Evolutionary conservation across 2,888 invertebrate genomes (phyloP).

Genomic region (Caenorhabditis macrosperma): DNA sequence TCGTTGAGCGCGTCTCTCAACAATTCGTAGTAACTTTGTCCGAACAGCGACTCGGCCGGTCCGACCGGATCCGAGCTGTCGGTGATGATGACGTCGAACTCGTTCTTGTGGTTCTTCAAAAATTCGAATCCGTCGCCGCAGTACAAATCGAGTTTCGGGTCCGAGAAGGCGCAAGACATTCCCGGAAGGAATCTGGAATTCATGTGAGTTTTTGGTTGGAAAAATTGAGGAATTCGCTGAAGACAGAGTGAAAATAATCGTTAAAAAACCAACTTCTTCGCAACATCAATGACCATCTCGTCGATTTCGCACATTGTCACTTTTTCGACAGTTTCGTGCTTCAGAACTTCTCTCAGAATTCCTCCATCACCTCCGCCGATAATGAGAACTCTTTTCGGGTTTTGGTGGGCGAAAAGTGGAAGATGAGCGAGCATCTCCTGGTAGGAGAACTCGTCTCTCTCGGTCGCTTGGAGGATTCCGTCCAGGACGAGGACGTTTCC

Average conservation of each 20-base stretch:
- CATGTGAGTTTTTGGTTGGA: too few species aligned
- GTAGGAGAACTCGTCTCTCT: conserved; percentile 96
- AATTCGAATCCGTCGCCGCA: conserved; percentile 96
- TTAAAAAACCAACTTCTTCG: conserved; percentile 84
- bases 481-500: conserved; percentile 93
- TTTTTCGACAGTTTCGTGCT: conserved; percentile 90
- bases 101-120: conserved; percentile 87
- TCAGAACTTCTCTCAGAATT: conserved; percentile 92
- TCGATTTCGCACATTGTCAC: conserved; percentile 97
- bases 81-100: conserved; percentile 97
- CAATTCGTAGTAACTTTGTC: conserved; percentile 89
- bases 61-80: conserved; percentile 98
- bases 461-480: conserved; percentile 96
- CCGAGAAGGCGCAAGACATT: conserved; percentile 91
- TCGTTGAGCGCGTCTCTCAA: conserved; percentile 89
- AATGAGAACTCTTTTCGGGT: conserved; percentile 92
- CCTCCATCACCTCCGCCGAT: conserved; percentile 99
- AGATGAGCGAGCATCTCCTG: conserved; percentile 98
- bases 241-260: too few species aligned
- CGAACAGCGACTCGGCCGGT: conserved; percentile 86
- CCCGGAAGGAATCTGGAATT: conserved; percentile 87
- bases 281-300: conserved; percentile 90
- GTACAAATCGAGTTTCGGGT: conserved; percentile 88
- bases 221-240: too few species aligned
- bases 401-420: conserved; percentile 91